Evolutionary conservation across 2,888 invertebrate genomes (phyloP), one percentile per base, ranked within the genome.

Genomic region (Hyposoter dolosus): DNA sequence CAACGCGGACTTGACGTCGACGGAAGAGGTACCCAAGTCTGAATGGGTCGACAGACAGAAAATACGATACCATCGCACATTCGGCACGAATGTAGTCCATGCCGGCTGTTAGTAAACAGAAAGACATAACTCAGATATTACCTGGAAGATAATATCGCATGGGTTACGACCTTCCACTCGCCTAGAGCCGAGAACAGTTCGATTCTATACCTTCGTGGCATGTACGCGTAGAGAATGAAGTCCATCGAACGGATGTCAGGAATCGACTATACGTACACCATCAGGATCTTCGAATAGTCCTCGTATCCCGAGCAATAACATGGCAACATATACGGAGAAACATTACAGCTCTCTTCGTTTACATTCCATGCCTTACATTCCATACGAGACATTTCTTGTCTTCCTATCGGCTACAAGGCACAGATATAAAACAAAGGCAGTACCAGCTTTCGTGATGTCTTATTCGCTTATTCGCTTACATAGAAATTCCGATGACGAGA

Each of bases 1-100:
- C 79, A 80, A 80, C 78, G 77, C 60, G 76, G 75, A 71, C 65
- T 40, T 63, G 77, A 83, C 83, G 83, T 80, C 83, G 79, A 85
- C 82, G 83, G 28, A 72, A 68, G 74, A 84, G 71, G 76, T 75
- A 69, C 53, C 60, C 78, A 43, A 79, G 82, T 74, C 69, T 79
- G 56, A 65, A 78, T 45, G 69, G 53, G 50, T 75, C 53, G 19
- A 76, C 72, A 50, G 69, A 80, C 45, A 82, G 82, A 12, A 47
- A 23, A 82, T 47, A 76, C 83, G 56, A 65, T 66, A 80, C 63
- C 32, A 71, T 66, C 60, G 63, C 71, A 71, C 69, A 74, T 43
- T 43, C 56, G 75, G 60, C 56, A 69, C 45, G 32, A 28, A 75
- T 60, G 53, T 17, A 50, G 60, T 23, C 17, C 71, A 71, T 53